phyloP scores from a whole-genome alignment of 2,797 vertebrate species.

The Platyrinchus mystaceus region DNA sequence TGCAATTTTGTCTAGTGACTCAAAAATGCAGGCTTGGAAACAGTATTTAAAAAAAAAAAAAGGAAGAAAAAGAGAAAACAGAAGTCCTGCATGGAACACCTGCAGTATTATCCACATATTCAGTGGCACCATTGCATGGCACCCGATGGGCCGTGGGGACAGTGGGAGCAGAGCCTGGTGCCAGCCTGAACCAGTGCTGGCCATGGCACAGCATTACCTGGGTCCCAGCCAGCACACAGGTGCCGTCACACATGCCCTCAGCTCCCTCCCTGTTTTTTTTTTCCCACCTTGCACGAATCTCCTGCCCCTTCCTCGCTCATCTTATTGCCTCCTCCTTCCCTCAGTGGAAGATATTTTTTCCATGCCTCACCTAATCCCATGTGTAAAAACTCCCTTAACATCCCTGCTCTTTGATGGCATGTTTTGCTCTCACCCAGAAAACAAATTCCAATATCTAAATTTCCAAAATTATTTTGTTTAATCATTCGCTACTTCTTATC shows the following conservation, averaged over 20 bases:
- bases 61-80: not conserved
- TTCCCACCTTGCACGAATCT: not conserved
- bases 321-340: not conserved
- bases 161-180: fast-evolving
- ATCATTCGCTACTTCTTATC: not conserved
- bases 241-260: not conserved
- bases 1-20: conserved; percentile 25
- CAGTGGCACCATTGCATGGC: not conserved
- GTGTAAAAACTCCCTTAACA: not conserved
- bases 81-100: not conserved
- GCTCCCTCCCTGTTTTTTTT: not conserved
- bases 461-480: not conserved
- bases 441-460: not conserved
- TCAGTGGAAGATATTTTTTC: not conserved
- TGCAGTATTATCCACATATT: not conserved
- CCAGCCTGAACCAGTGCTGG: fast-evolving
- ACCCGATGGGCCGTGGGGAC: not conserved
- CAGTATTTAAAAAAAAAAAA: not conserved
- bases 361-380: fast-evolving
- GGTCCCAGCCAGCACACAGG: fast-evolving
- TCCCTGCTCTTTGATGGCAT: not conserved
- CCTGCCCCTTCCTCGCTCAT: not conserved
- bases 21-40: conserved; percentile 41
- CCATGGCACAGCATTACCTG: not conserved
- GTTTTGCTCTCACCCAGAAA: not conserved